Conservation (phyloP, 2,888 invertebrate genomes). For the Neoitamus cyanurus region DNA sequence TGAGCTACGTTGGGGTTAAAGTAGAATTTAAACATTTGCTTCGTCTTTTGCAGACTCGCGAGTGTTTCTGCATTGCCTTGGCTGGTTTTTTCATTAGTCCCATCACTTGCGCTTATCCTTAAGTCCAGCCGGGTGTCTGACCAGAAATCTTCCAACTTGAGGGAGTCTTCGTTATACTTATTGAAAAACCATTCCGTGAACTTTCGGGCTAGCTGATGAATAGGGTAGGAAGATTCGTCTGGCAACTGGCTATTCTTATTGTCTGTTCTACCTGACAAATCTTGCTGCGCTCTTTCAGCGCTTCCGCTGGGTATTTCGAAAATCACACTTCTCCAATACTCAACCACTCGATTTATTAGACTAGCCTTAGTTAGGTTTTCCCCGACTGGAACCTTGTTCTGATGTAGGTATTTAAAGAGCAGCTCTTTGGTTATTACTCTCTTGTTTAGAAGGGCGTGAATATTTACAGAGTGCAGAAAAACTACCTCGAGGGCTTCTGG, state of each 20-base stretch:
- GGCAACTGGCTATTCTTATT: background rate
- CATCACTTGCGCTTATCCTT: constrained; percentile 56
- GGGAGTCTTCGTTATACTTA: constrained; percentile 62
- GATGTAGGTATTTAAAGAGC: constrained; percentile 69
- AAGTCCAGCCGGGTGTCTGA: constrained; percentile 64
- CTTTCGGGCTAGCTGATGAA: constrained; percentile 68
- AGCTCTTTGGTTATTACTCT: constrained; percentile 69
- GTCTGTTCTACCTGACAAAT: background rate
- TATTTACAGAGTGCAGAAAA: constrained; percentile 67
- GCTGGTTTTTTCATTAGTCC: constrained; percentile 57
- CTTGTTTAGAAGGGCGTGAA: constrained; percentile 67
- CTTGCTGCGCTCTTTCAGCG: background rate
- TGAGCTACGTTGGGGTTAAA: constrained; percentile 72
- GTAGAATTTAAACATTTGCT: constrained; percentile 66
- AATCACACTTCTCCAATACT: constrained; percentile 64
- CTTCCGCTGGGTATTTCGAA: background rate
- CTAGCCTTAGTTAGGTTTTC: constrained; percentile 68
- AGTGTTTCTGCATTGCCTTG: constrained; percentile 59
- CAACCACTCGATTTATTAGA: constrained; percentile 66
- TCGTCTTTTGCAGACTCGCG: constrained; percentile 62
- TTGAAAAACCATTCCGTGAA: constrained; percentile 72
- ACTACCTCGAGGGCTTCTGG: constrained; percentile 70
- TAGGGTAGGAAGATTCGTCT: constrained; percentile 56
- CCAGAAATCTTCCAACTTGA: constrained; percentile 70
- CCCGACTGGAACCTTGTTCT: constrained; percentile 65